Evolutionary conservation across 2,797 vertebrate species (phyloP).

Genomic region (Lithobates sylvaticus): DNA sequence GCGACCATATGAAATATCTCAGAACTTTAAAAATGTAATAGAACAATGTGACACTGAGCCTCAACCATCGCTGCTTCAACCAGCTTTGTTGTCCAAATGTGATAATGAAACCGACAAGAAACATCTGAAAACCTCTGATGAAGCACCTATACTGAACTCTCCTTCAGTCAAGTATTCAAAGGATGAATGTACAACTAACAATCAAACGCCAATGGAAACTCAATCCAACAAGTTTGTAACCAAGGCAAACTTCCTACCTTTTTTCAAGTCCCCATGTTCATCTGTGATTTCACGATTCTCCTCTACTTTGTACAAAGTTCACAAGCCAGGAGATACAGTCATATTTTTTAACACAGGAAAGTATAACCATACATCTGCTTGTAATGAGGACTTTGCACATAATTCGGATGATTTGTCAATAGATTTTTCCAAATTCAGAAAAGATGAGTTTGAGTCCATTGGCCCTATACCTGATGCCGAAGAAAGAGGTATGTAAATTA

Average conservation of each 20-base stretch:
- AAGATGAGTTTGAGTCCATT: slow-evolving; percentile 4
- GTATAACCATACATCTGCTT: neutral
- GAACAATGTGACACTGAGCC: neutral
- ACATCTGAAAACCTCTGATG: neutral
- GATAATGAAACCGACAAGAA: neutral
- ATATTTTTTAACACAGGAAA: slow-evolving; percentile 46
- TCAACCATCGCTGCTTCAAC: neutral
- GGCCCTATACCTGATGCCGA: neutral
- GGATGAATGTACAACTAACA: neutral
- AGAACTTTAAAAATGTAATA: slow-evolving; percentile 31
- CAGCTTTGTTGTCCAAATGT: neutral
- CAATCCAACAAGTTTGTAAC: neutral
- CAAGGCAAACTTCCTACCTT: slow-evolving; percentile 33
- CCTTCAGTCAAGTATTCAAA: neutral
- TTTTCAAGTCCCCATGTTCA: slow-evolving; percentile 37
- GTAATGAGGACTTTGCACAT: neutral
- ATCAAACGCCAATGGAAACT: neutral
- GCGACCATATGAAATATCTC: slow-evolving; percentile 12
- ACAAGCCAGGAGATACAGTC: slow-evolving; percentile 39
- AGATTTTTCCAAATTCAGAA: slow-evolving; percentile 23
- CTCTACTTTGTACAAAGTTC: slow-evolving; percentile 48
- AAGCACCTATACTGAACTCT: neutral
- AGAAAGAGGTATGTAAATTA: slow-evolving; percentile 33
- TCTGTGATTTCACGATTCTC: slow-evolving; percentile 48
- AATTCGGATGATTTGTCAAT: neutral